Percentiles rank a stretch among this genome's conserved stretches.
Conservation (phyloP, 2,888 invertebrate species). For the Melieria omissa region DNA sequence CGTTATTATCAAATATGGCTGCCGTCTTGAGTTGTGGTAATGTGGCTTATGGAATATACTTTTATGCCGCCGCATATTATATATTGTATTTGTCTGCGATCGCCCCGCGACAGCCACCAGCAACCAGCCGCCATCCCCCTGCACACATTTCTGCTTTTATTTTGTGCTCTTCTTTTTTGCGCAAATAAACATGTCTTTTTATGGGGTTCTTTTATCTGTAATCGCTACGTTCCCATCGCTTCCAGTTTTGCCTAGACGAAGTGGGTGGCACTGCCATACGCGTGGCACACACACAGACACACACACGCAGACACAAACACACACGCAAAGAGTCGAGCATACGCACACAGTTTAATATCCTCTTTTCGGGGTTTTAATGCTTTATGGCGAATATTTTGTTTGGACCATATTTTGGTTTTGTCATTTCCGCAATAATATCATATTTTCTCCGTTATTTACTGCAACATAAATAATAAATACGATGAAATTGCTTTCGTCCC, state of each 20-base stretch:
- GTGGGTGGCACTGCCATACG: neutral
- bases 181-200: slow-evolving; percentile 37
- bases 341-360: slow-evolving; percentile 8
- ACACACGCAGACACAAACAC: neutral
- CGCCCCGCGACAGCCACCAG: neutral
- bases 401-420: slow-evolving; percentile 25
- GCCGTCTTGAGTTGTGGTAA: slow-evolving; percentile 34
- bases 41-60: slow-evolving; percentile 47
- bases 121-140: neutral
- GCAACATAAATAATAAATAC: slow-evolving; percentile 34
- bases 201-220: slow-evolving; percentile 36
- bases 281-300: neutral
- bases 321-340: neutral
- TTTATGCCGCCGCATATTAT: slow-evolving; percentile 43
- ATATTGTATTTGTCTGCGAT: slow-evolving; percentile 2
- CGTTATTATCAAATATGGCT: slow-evolving; percentile 38
- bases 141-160: neutral
- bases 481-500: slow-evolving; percentile 10
- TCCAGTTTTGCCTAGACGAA: neutral
- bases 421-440: slow-evolving; percentile 34
- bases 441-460: slow-evolving; percentile 35
- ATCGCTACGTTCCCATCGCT: slow-evolving; percentile 25
- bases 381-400: slow-evolving; percentile 28
- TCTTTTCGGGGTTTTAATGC: slow-evolving; percentile 24
- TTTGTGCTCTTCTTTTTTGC: slow-evolving; percentile 10